phyloP scores from a whole-genome alignment of 2,113 vertebrate genomes.

The Cephalopholis sonnerati region DNA sequence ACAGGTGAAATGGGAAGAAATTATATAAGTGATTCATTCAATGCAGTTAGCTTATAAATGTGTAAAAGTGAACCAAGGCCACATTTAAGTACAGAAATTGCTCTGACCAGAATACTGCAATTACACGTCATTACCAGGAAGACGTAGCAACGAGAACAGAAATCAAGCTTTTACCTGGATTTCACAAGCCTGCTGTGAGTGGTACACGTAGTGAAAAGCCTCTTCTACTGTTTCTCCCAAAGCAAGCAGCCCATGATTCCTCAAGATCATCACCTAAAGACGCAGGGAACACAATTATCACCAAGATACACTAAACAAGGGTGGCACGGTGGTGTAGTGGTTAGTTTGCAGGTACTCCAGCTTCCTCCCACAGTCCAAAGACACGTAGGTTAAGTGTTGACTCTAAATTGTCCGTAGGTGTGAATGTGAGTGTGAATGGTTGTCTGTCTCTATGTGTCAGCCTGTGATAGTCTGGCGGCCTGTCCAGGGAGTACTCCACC shows the following conservation, averaged over 20 bases:
- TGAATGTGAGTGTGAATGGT: too few relatives aligned
- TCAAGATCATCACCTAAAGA: conserved; percentile 92
- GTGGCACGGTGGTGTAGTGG: too few relatives aligned
- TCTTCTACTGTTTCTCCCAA: conserved; percentile 95
- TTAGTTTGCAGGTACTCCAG: too few relatives aligned
- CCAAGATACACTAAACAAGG: not conserved
- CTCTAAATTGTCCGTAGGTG: too few relatives aligned
- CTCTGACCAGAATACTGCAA: not conserved
- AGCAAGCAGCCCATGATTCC: conserved; percentile 94
- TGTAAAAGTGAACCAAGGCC: not conserved
- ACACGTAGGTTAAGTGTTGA: too few relatives aligned
- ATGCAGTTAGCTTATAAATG: not conserved
- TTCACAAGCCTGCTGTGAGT: conserved; percentile 94
- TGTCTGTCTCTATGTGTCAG: too few relatives aligned
- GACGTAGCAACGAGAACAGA: not conserved
- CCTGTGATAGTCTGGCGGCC: too few relatives aligned
- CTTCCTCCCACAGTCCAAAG: too few relatives aligned
- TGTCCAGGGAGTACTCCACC: too few relatives aligned
- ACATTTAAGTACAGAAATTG: not conserved
- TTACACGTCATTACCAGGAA: conserved; percentile 9
- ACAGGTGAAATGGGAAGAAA: conserved; percentile 7
- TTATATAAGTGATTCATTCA: not conserved
- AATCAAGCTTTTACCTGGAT: conserved; percentile 87
- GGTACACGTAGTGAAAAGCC: conserved; percentile 95
- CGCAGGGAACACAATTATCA: conserved; percentile 7